A percentile compares a stretch with the other conserved stretches of the same genome.
Conservation (phyloP, 1,140 invertebrate genomes). For the Psilanteris sp. region DNA sequence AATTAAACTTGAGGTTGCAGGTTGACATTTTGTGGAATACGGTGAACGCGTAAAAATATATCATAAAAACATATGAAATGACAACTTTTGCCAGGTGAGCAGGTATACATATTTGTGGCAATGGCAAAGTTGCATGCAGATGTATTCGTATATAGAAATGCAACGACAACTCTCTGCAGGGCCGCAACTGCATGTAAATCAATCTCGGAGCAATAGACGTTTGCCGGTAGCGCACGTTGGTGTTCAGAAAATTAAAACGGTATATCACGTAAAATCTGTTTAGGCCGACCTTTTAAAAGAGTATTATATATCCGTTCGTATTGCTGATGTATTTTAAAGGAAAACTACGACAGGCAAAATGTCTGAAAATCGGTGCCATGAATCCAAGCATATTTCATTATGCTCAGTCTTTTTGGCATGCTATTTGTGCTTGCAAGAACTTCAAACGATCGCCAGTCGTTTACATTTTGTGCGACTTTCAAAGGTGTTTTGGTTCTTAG, state of each 20-base stretch:
- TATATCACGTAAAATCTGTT: slow-evolving; percentile 76
- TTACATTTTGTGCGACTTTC: slow-evolving; percentile 11
- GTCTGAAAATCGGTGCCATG: slow-evolving; percentile 39
- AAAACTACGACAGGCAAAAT: slow-evolving; percentile 30
- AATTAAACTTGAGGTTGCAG: no score
- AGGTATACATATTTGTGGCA: slow-evolving; percentile 35
- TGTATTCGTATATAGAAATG: slow-evolving; percentile 52
- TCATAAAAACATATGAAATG: not conserved
- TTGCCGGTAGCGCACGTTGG: slow-evolving; percentile 66
- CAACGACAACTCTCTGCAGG: slow-evolving; percentile 53
- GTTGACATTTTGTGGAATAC: no score
- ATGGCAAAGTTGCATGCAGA: slow-evolving; percentile 50
- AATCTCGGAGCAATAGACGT: slow-evolving; percentile 74
- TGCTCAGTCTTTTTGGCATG: slow-evolving; percentile 2
- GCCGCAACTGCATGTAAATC: slow-evolving; percentile 72
- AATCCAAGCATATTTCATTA: slow-evolving; percentile 66
- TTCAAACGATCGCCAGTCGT: slow-evolving; percentile 21
- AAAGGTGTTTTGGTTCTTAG: slow-evolving; percentile 25
- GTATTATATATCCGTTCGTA: slow-evolving; percentile 60
- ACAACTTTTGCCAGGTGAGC: slow-evolving; percentile 40
- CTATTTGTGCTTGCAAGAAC: slow-evolving; percentile 25
- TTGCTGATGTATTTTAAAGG: slow-evolving; percentile 28
- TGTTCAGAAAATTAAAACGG: slow-evolving; percentile 78
- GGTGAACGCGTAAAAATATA: no score
- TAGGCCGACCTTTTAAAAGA: slow-evolving; percentile 69